Evolutionary conservation across 2,113 vertebrate species (phyloP), one percentile per base, ranked within the genome.

Genomic region (Panthera leo): DNA sequence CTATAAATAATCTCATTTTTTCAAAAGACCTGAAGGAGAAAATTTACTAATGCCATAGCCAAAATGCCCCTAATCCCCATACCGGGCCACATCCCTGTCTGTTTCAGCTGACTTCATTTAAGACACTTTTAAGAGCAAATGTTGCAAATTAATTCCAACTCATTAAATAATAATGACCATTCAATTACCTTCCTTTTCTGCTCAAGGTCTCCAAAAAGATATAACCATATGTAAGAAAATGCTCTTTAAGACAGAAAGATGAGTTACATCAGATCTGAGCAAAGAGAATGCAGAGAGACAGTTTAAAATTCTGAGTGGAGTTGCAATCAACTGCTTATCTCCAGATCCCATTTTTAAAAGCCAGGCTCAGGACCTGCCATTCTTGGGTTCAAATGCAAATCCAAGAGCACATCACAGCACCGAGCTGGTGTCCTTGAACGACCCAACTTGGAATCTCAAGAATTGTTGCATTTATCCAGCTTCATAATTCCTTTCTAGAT

Each of bases 401-500:
- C 45, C n/a, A 65, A 7, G 7, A 16, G 8, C 5, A 5, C 0
- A 0, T 29, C 31, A 39, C 1, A 45, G 3, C 5, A 42, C 4
- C 27, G 3, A 14, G 8, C 25, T 11, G 45, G 70, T 85, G 82
- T 89, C 27, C 5, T 23, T 55, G 8, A 78, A 48, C 36, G 48
- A 76, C 19, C 8, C 55, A 14, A 58, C 39, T 11, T 53, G 42
- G n/a, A 63, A 85, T 88, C 45, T 86, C 3, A 73, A 70, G 18
- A 87, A 48, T 7, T 45, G 2, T 39, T 76, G 23, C 6, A 84
- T 79, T 68, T 85, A 75, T 70, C 25, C 21, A 18, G 31, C 36
- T 70, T 92, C 16, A 2, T 39, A 84, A 79, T 7, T 55, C 7
- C 5, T 87, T 90, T 93, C 53, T 48, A 71, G 42, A 82, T 15